phyloP scores from a whole-genome alignment of 1,140 invertebrate genomes.

The Grapholita molesta region DNA sequence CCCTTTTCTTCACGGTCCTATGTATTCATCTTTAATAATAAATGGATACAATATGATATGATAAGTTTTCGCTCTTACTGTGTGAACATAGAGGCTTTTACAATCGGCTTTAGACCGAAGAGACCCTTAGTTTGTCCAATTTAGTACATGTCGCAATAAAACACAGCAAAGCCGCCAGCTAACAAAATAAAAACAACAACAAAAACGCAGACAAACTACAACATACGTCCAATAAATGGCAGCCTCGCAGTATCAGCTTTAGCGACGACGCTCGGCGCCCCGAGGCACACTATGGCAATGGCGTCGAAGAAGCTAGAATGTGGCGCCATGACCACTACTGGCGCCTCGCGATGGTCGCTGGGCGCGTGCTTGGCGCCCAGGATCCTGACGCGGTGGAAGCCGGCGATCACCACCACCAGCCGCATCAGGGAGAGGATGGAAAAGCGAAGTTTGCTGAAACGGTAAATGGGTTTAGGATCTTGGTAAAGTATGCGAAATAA shows the following conservation, averaged over 20 bases:
- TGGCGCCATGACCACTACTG: conserved; percentile 92
- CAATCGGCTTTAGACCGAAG: too few species aligned
- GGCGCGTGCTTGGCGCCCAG: conserved; percentile 47
- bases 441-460: conserved; percentile 79
- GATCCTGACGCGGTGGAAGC: conserved; percentile 82
- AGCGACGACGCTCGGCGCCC: conserved; percentile 92
- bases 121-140: too few species aligned
- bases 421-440: conserved; percentile 81
- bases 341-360: conserved; percentile 81
- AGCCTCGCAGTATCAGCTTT: conserved; percentile 88
- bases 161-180: neutral
- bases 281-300: conserved; percentile 87
- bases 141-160: too few species aligned
- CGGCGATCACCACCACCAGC: conserved; percentile 86
- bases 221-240: conserved; percentile 93
- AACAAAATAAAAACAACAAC: conserved; percentile 12
- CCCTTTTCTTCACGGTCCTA: too few species aligned
- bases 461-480: neutral
- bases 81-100: too few species aligned
- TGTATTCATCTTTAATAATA: too few species aligned
- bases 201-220: neutral
- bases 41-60: too few species aligned
- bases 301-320: conserved; percentile 96
- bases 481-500: too few species aligned
- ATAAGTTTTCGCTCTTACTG: too few species aligned